Conservation (phyloP, 2,113 vertebrate genomes). For the Gopherus flavomarginatus region DNA sequence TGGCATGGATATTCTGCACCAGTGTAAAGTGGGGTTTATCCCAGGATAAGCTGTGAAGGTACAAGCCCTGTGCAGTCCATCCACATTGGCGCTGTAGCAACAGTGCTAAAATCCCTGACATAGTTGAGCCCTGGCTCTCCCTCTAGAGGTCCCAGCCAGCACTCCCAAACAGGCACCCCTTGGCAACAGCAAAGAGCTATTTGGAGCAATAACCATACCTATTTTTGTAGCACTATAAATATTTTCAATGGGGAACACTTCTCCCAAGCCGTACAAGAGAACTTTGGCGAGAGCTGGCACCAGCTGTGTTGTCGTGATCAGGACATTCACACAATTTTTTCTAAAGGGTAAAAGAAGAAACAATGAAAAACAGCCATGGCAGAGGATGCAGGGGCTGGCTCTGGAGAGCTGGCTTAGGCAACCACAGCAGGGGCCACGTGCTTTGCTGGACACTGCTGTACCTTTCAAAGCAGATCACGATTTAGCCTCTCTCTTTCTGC, state of each 20-base stretch:
- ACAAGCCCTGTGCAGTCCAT: neutral
- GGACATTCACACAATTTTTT: constrained; percentile 95
- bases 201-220: constrained; percentile 76
- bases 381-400: neutral
- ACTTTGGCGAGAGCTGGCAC: constrained; percentile 98
- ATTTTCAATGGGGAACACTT: constrained; percentile 97
- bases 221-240: constrained; percentile 99
- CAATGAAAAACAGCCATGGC: neutral
- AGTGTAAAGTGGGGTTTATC: too few relatives aligned
- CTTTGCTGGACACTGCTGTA: neutral
- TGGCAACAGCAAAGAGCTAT: neutral
- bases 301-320: constrained; percentile 98
- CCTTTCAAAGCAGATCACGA: neutral
- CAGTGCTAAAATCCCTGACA: neutral
- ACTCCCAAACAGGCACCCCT: neutral
- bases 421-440: fast-evolving
- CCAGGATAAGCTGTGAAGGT: neutral
- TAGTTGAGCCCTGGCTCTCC: neutral
- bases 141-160: neutral
- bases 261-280: constrained; percentile 94
- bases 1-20: neutral
- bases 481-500: neutral
- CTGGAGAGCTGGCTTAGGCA: neutral
- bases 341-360: constrained; percentile 75
- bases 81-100: neutral